A percentile compares a stretch with the other conserved stretches of the same genome.
phyloP scores from a whole-genome alignment of 2,797 vertebrate species.

The Gymnopithys bicolor region DNA sequence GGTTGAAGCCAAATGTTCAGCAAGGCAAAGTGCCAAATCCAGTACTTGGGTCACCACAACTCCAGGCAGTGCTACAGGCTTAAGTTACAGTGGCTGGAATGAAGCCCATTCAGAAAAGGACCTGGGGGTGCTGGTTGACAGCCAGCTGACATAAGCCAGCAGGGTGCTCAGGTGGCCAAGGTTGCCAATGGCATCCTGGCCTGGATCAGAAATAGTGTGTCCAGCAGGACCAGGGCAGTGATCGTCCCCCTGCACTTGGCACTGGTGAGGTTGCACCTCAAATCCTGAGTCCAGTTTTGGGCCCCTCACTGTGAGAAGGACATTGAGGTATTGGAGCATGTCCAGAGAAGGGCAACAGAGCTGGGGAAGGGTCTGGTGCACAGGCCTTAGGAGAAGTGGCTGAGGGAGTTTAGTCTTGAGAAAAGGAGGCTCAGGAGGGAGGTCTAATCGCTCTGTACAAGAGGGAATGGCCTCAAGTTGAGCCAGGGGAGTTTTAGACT shows the following conservation, averaged over 20 bases:
- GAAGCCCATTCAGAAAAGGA: neutral
- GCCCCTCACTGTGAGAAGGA: neutral
- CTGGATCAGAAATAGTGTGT: accelerated
- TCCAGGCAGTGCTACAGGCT: neutral
- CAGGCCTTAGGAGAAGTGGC: neutral
- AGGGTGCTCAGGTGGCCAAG: neutral
- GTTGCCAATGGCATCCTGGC: neutral
- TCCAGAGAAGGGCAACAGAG: neutral
- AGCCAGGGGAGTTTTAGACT: neutral
- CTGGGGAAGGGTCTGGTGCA: neutral
- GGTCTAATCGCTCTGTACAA: neutral
- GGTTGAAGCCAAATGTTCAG: neutral
- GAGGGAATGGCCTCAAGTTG: neutral
- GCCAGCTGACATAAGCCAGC: neutral
- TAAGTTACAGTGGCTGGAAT: neutral
- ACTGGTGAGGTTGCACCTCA: accelerated
- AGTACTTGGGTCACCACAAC: neutral
- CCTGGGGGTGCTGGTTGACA: accelerated
- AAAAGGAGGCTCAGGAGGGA: neutral
- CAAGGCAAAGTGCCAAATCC: neutral
- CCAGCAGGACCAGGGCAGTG: neutral
- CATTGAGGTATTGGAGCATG: neutral
- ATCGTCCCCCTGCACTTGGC: accelerated
- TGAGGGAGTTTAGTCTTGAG: neutral
- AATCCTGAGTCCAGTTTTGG: neutral